Conservation (phyloP, 2,888 invertebrate species). For the Stratiomys singularior region DNA sequence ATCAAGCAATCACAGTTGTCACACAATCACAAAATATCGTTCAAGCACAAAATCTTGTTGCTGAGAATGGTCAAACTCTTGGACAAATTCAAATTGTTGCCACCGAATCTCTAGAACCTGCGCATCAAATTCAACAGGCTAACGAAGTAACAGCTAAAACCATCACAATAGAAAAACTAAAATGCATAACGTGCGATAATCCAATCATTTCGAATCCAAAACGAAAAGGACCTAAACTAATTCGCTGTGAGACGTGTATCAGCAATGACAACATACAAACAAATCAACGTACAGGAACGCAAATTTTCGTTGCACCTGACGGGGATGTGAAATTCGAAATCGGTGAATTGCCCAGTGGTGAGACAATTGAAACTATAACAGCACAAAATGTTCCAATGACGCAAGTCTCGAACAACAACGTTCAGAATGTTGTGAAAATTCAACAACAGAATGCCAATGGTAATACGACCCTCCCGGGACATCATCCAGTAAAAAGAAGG, state of each 20-base stretch:
- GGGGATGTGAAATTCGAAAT: constrained; percentile 72
- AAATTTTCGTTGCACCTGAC: constrained; percentile 75
- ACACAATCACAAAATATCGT: constrained; percentile 64
- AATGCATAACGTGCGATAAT: constrained; percentile 72
- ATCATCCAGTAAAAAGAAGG: constrained; percentile 85
- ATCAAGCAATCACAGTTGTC: constrained; percentile 69
- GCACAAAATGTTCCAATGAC: constrained; percentile 66
- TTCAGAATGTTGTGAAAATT: constrained; percentile 46
- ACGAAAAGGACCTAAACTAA: constrained; percentile 72
- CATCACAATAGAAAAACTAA: constrained; percentile 68
- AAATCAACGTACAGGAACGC: constrained; percentile 64
- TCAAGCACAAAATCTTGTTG: constrained; percentile 64
- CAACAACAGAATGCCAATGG: constrained; percentile 15
- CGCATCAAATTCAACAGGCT: constrained; percentile 51
- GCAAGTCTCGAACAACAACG: constrained; percentile 46
- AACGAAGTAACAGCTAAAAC: constrained; percentile 65
- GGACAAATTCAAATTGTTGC: constrained; percentile 72
- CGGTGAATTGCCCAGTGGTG: constrained; percentile 64
- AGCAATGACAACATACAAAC: constrained; percentile 66
- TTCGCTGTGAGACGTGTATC: constrained; percentile 72
- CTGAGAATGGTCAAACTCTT: constrained; percentile 63
- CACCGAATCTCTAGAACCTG: constrained; percentile 65
- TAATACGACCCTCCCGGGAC: constrained; percentile 62
- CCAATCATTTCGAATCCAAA: constrained; percentile 68
- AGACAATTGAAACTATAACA: constrained; percentile 61